Conservation (phyloP, 2,888 invertebrate genomes). For the Leptopilina syphax region DNA sequence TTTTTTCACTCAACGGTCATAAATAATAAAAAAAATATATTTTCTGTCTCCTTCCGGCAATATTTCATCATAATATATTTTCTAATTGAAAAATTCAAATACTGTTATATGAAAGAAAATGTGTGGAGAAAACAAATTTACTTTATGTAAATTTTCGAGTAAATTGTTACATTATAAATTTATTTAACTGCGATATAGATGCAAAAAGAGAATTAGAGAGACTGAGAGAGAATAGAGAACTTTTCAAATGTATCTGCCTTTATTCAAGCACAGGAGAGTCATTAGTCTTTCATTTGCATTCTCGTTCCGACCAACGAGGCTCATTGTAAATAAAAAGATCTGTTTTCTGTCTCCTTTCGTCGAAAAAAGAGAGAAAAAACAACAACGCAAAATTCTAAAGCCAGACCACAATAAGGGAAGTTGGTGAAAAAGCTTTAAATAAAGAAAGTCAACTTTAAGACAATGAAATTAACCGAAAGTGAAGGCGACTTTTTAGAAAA, state of each 20-base stretch:
- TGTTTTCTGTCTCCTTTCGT: constrained; percentile 17
- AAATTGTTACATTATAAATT: too few relatives aligned
- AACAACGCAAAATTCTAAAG: not conserved
- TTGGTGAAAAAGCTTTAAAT: not conserved
- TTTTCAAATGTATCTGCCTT: constrained; percentile 51
- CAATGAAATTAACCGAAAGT: not conserved
- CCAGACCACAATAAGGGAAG: not conserved
- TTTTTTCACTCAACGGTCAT: too few relatives aligned
- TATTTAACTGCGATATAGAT: not conserved
- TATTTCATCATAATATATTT: too few relatives aligned
- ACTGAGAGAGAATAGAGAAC: constrained; percentile 42
- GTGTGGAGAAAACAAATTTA: too few relatives aligned
- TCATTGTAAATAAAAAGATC: constrained; percentile 40
- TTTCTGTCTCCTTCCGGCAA: too few relatives aligned
- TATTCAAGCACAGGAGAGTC: constrained; percentile 49
- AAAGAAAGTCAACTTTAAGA: not conserved
- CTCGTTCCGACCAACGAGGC: constrained; percentile 48
- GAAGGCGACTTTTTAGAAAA: not conserved
- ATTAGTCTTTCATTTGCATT: constrained; percentile 63
- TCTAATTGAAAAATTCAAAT: too few relatives aligned
- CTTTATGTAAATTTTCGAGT: too few relatives aligned
- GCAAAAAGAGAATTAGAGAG: not conserved
- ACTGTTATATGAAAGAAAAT: too few relatives aligned
- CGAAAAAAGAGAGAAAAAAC: not conserved
- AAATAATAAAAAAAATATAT: too few relatives aligned